Evolutionary conservation across 2,113 vertebrate genomes (phyloP).

Genomic region (Anoplopoma fimbria): DNA sequence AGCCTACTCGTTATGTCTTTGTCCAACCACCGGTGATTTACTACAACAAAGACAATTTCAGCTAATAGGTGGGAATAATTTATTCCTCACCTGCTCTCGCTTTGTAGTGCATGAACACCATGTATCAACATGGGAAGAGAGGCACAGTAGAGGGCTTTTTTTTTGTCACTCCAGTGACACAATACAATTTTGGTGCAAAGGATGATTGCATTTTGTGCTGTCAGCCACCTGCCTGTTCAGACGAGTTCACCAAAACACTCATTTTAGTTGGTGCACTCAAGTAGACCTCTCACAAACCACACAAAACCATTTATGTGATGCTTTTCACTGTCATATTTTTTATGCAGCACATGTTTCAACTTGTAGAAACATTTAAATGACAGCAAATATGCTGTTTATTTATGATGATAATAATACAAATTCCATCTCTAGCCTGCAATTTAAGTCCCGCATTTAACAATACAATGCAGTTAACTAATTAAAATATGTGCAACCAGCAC

Average conservation of each 20-base stretch:
- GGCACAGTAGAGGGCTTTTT: not conserved
- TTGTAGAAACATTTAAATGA: not conserved
- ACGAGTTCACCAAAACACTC: not conserved
- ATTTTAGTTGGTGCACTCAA: not conserved
- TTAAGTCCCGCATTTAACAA: not conserved
- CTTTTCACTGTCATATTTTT: slow-evolving; percentile 1
- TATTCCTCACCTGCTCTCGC: not conserved
- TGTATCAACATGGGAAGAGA: not conserved
- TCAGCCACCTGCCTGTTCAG: not conserved
- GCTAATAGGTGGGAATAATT: not conserved
- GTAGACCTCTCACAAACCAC: not conserved
- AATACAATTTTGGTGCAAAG: slow-evolving; percentile 17
- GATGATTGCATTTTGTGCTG: slow-evolving; percentile 2
- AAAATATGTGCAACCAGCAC: too few species aligned
- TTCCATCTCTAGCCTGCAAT: not conserved
- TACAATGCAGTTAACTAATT: not conserved
- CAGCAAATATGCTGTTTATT: not conserved
- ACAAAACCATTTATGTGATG: not conserved
- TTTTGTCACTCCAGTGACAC: not conserved
- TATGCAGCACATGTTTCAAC: not conserved
- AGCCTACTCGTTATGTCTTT: not conserved
- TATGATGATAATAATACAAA: not conserved
- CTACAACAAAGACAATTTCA: not conserved
- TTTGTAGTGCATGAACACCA: slow-evolving; percentile 2
- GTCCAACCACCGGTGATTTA: not conserved